Evolutionary conservation across 2,888 invertebrate species (phyloP).

Genomic region (Cryptus armator): DNA sequence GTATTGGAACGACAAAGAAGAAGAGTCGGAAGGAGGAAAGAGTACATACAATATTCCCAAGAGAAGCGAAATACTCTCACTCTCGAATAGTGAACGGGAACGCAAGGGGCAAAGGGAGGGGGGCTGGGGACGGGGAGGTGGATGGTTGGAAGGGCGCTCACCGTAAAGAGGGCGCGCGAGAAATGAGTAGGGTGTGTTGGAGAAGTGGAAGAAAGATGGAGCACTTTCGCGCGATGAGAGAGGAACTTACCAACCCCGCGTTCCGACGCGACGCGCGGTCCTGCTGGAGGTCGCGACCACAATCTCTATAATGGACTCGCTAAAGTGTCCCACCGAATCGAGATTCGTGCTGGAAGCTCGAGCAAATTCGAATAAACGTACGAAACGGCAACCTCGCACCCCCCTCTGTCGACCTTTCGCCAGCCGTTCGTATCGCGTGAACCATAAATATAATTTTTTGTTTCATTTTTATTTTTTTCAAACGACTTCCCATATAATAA

Average conservation of each 20-base stretch:
- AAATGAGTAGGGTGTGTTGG: constrained; percentile 58
- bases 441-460: neutral
- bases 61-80: constrained; percentile 51
- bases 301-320: constrained; percentile 84
- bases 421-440: constrained; percentile 25
- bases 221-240: constrained; percentile 69
- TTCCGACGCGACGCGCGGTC: constrained; percentile 56
- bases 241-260: constrained; percentile 72
- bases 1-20: constrained; percentile 13
- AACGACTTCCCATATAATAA: neutral
- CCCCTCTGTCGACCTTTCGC: constrained; percentile 34
- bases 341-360: constrained; percentile 58
- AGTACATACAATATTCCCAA: constrained; percentile 49
- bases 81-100: constrained; percentile 52
- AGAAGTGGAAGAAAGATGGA: constrained; percentile 70
- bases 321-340: constrained; percentile 78
- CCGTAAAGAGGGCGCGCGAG: constrained; percentile 63
- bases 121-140: constrained; percentile 32
- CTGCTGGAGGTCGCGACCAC: constrained; percentile 79
- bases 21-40: constrained; percentile 70
- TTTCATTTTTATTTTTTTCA: neutral
- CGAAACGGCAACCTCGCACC: constrained; percentile 16
- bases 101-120: constrained; percentile 9
- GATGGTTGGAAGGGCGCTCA: constrained; percentile 44
- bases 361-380: constrained; percentile 66